Conservation (phyloP, 2,888 invertebrate species). For the Lycocerus yunnanus region DNA sequence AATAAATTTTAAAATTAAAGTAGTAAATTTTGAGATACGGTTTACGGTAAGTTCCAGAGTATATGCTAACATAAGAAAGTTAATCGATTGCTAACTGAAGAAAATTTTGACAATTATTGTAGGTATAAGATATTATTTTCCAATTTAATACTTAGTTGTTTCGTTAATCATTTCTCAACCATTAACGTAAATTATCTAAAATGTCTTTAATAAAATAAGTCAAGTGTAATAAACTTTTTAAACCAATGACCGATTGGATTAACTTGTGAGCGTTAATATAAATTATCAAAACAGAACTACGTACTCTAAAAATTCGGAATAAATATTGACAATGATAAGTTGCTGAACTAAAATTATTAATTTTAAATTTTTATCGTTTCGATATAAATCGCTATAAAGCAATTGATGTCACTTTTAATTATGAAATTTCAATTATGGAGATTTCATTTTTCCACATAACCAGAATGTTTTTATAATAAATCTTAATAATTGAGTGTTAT, state of each 20-base stretch:
- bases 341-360: neutral
- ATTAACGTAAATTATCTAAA: too few relatives aligned
- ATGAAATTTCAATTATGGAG: neutral
- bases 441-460: neutral
- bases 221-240: too few relatives aligned
- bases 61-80: too few relatives aligned
- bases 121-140: too few relatives aligned
- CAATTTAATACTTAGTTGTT: neutral
- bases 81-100: too few relatives aligned
- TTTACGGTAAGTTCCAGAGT: too few relatives aligned
- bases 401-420: neutral
- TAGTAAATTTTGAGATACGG: too few relatives aligned
- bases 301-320: neutral
- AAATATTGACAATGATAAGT: neutral
- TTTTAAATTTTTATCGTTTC: neutral
- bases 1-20: too few relatives aligned
- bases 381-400: neutral
- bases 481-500: neutral
- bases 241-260: neutral
- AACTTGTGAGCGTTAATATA: neutral
- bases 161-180: neutral
- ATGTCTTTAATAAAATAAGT: too few relatives aligned
- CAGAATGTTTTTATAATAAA: neutral
- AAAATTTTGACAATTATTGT: too few relatives aligned
- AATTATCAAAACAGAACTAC: neutral